Evolutionary conservation across 2,888 invertebrate genomes (phyloP).

Genomic region (Metacarcinus magister): DNA sequence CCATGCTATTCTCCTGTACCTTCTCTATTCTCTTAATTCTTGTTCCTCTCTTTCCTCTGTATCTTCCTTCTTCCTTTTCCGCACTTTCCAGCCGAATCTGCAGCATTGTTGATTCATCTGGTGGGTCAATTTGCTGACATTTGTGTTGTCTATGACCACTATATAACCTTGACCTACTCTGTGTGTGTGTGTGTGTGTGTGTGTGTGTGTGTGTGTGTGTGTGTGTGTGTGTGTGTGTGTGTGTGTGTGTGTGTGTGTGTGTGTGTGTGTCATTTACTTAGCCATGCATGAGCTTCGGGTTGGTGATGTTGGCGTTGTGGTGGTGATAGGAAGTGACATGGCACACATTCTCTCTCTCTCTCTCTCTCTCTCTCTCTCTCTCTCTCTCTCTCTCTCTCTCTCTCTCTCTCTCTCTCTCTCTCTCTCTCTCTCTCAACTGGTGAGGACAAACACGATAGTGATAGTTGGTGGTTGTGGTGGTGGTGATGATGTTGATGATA

Average conservation of each 20-base stretch:
- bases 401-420: no score
- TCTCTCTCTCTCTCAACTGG: not conserved
- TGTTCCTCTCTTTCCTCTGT: not conserved
- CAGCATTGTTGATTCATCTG: not conserved
- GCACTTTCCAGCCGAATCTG: not conserved
- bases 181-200: no score
- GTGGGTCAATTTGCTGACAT: not conserved
- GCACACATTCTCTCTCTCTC: not conserved
- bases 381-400: no score
- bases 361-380: conserved; percentile 35
- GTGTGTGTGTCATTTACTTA: conserved; percentile 26
- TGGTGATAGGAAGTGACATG: not conserved
- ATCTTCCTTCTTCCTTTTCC: not conserved
- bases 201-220: no score
- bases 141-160: not conserved
- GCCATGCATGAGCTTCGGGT: not conserved
- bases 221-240: conserved; percentile 26
- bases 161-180: not conserved
- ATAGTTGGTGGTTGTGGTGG: not conserved
- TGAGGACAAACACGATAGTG: not conserved
- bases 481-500: not conserved
- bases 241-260: conserved; percentile 31
- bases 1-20: not conserved
- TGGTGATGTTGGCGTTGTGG: conserved; percentile 1
- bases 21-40: not conserved